Base-by-base conservation (phyloP, 2,888 invertebrate species). In the Orthosia gracilis region DNA sequence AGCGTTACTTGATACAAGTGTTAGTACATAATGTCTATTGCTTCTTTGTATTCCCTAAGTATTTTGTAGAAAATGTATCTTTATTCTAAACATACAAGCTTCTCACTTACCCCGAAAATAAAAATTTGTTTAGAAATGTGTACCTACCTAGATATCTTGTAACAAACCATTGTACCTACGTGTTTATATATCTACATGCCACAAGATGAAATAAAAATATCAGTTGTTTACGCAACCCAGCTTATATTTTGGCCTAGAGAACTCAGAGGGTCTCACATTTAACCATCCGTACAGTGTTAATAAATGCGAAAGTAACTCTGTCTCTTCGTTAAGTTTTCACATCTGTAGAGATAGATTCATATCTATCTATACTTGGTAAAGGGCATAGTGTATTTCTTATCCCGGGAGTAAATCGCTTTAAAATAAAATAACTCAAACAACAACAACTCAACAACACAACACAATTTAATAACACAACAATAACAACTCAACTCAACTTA, bases 11-110 rank as follows among this genome's bases (percentile, higher is more conserved):
- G 31, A 52, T 63, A 63, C 9, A 47, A 13, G 7, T 21, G 3
- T n/a, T 17, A 45, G 15, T 3, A 62, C 21, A 61, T 49, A 50
- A 62, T 4, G 21, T 26, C 26, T 65, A 31, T 18, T 26, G 13
- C 2, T 31, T 40, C 7, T 54, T 50, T 78, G 13, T 57, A 4
- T 12, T 40, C 40, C 40, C 40, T 40, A 40, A 4, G 11, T 26
- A 45, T 55, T 64, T 67, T 59, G 26, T 4, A 31, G 47, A 80
- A 75, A 75, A 47, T 50, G 0, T 58, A 54, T 0, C 0, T 57
- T 26, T 58, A 45, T 64, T 69, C 2, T 21, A 17, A 52, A 68
- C 45, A 54, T 15, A 26, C 13, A n/a, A 26, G 45, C 40, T 3
- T 65, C 45, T 78, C 12, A 31, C 26, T 64, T 26, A n/a, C 21